Base-by-base conservation (phyloP, 2,888 invertebrate species). In the Eupelmus urozonus region DNA sequence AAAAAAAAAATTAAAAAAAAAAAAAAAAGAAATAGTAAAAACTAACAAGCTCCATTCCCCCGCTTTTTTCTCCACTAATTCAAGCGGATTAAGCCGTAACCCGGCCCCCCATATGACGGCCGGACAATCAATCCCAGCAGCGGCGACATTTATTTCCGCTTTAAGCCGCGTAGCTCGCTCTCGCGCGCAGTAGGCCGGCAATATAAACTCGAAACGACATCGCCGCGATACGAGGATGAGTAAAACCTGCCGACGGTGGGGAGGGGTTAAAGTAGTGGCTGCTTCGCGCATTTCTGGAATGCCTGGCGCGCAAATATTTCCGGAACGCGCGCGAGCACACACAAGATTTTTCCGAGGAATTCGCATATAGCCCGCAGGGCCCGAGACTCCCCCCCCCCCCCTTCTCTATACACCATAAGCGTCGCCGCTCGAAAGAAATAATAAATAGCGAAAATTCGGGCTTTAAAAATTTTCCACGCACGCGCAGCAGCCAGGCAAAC, bases 271-370 rank as follows among this genome's bases (percentile, higher is more conserved):
- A 74, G 74, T 57, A 75, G 67, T 76, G n/a, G n/a, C n/a, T n/a
- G 73, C 62, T 25, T 53, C 65, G 65, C 65, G 65, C 60, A 81
- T 79, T 79, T 79, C 60, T 76, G 73, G 70, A 76, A 81, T 79
- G 65, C 76, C 70, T 73, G 11, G 11, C 18, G 55, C 51, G n/a
- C 71, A 62, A 79, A 76, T 69, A 81, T 79, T 70, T 72, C 72
- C 70, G 76, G 79, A 81, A 79, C 74, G 74, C 74, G 76, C 55
- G 70, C 71, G 69, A 27, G 29, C 60, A 55, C 53, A 62, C 73
- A 62, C 62, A 65, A 77, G 79, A 81, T 81, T 77, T 79, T 81
- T 79, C 75, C 49, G 65, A 81, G 76, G 62, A 76, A 81, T 79
- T 79, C 72, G n/a, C n/a, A n/a, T n/a, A 75, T 75, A 55, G 63